Conservation (phyloP, 1,140 invertebrate species). For the Trichomalopsis sarcophagae region DNA sequence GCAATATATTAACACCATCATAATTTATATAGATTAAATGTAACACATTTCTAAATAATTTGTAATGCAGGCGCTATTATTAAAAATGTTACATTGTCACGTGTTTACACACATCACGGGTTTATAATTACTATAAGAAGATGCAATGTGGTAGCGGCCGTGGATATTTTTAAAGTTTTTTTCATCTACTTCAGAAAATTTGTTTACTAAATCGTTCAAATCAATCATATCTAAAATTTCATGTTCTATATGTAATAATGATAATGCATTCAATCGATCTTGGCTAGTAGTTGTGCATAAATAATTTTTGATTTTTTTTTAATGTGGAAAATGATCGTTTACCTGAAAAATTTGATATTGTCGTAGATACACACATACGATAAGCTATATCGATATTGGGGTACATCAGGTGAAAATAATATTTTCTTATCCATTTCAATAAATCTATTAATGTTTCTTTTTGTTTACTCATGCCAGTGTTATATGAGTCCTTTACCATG, state of each 20-base stretch:
- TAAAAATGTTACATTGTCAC: too few species aligned
- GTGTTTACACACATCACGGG: too few species aligned
- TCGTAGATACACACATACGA: background rate
- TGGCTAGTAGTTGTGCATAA: background rate
- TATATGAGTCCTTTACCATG: background rate
- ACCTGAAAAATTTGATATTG: background rate
- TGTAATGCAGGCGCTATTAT: too few species aligned
- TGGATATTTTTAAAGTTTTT: background rate
- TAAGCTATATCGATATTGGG: background rate
- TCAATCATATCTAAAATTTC: background rate
- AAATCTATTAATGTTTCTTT: background rate
- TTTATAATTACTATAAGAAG: too few species aligned
- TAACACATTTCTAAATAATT: too few species aligned
- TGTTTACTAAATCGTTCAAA: background rate
- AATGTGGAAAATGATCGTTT: background rate
- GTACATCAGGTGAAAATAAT: background rate
- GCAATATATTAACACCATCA: too few species aligned
- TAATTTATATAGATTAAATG: too few species aligned
- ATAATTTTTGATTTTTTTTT: slow-evolving; percentile 17
- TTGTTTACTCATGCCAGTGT: background rate
- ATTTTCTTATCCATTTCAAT: background rate
- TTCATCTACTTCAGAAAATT: background rate
- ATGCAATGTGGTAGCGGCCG: too few species aligned
- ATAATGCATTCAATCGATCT: background rate
- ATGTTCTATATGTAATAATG: background rate